phyloP scores from a whole-genome alignment of 2,888 invertebrate genomes.

The Heliconius charithonia region DNA sequence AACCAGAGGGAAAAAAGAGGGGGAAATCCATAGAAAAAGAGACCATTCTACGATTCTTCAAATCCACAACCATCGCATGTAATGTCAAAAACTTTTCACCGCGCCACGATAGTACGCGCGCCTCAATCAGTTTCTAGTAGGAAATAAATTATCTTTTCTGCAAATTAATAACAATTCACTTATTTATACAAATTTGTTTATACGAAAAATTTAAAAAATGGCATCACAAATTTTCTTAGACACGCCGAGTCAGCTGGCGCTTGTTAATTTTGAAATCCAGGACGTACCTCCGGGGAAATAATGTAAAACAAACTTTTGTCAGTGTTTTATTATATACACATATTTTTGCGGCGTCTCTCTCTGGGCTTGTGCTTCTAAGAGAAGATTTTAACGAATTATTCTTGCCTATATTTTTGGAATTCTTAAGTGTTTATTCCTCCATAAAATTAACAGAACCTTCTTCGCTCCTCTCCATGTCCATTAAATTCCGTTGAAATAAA shows the following conservation, averaged over 20 bases:
- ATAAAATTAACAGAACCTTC: no score
- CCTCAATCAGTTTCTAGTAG: background rate
- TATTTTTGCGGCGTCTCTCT: background rate
- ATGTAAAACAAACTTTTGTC: slow-evolving; percentile 4
- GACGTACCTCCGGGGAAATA: slow-evolving; percentile 22
- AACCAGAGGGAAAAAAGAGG: no score
- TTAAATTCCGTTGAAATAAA: no score
- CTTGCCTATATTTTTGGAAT: background rate
- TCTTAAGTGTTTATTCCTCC: background rate
- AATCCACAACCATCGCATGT: background rate
- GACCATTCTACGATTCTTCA: background rate
- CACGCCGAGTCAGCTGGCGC: background rate
- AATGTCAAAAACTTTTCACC: background rate
- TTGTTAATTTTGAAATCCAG: slow-evolving; percentile 16
- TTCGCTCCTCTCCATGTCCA: no score
- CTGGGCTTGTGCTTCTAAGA: background rate
- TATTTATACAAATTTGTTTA: background rate
- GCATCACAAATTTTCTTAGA: background rate
- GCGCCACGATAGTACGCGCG: background rate
- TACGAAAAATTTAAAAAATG: background rate
- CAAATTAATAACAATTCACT: no score
- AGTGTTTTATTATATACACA: slow-evolving; percentile 3
- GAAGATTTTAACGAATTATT: background rate
- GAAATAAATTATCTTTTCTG: background rate
- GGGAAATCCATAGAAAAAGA: no score